phyloP scores from a whole-genome alignment of 2,888 invertebrate species.

The Gandaritis pyraliata region DNA sequence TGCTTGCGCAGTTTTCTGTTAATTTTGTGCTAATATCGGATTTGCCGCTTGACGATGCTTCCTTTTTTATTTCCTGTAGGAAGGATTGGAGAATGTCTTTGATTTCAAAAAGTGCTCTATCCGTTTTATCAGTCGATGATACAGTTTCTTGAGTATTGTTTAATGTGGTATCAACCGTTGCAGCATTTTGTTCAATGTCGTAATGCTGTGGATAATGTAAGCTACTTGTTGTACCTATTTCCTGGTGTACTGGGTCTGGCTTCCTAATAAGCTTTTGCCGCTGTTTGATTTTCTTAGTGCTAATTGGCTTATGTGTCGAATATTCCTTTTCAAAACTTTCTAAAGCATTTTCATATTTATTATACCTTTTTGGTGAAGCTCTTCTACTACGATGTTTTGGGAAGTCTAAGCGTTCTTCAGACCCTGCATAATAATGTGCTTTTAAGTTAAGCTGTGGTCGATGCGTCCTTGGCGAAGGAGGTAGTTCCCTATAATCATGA shows the following conservation, averaged over 20 bases:
- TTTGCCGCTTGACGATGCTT: slow-evolving; percentile 56
- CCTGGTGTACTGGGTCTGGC: slow-evolving; percentile 43
- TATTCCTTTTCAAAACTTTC: slow-evolving; percentile 45
- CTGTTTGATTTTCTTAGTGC: slow-evolving; percentile 29
- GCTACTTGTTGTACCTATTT: slow-evolving; percentile 49
- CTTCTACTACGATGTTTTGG: slow-evolving; percentile 11
- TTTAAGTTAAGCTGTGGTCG: slow-evolving; percentile 70
- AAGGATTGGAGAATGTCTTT: slow-evolving; percentile 74
- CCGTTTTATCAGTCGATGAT: slow-evolving; percentile 61
- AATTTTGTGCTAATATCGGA: slow-evolving; percentile 49
- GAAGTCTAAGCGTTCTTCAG: slow-evolving; percentile 48
- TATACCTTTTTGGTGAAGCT: slow-evolving; percentile 38
- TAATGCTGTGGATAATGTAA: slow-evolving; percentile 47
- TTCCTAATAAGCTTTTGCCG: slow-evolving; percentile 31
- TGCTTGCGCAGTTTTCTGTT: slow-evolving; percentile 42
- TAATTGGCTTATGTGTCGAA: slow-evolving; percentile 34
- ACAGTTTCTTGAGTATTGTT: slow-evolving; percentile 61
- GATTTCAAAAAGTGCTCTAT: slow-evolving; percentile 73
- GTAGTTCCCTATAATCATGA: slow-evolving; percentile 66
- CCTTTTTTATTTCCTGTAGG: slow-evolving; percentile 73
- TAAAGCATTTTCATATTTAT: slow-evolving; percentile 36
- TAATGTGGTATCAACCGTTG: slow-evolving; percentile 50
- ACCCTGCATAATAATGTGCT: slow-evolving; percentile 61
- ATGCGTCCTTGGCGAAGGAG: slow-evolving; percentile 70
- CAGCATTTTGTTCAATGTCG: slow-evolving; percentile 47